Evolutionary conservation across 1,140 invertebrate genomes (phyloP), one percentile per base, ranked within the genome.

Genomic region (Drosophila lacertosa): DNA sequence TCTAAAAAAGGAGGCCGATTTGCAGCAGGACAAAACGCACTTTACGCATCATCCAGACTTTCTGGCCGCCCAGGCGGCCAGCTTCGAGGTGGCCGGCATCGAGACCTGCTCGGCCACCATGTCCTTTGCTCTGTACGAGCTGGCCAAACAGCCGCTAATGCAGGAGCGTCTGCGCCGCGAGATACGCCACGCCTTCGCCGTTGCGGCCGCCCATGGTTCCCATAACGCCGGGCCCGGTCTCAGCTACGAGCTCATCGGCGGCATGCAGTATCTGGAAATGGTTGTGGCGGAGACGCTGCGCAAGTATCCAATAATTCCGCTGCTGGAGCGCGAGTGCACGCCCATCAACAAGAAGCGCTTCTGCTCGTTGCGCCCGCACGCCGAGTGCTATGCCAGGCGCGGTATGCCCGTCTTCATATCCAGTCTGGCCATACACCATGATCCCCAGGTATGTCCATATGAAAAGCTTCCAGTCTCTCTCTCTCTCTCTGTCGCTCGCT

Each of bases 81-180:
- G 94, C 10, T 96, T 96, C 74, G 95, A 96, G 70, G 89, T 94
- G 3, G 96, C 95, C 33, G 95, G 96, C 22, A 95, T 95, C 51
- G 96, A 97, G 88, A 97, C 96, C 0, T 95, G 95, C 0, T 94
- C 95, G 0, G 93, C 93, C 2, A 93, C 94, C 6, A 93, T 97
- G 54, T 92, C 93, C 4, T 95, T 95, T 77, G 92, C 93, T 20
- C 89, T 95, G 0, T 94, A 95, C 78, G 94, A 95, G 76, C 89
- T 97, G 44, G 94, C 95, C 4, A 90, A 94, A 18, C 93, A 96
- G 83, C 93, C 93, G 1, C 93, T 95, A 4, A 92, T 94, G 65
- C 96, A 97, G 91, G 92, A 94, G 59, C 93, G 92, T 65, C 77
- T 95, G 1, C 93, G 93, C 40, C 91, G 93, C 5, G 95, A 97